Evolutionary conservation across 2,888 invertebrate genomes (phyloP).

Genomic region (Phanerotoma sp.): DNA sequence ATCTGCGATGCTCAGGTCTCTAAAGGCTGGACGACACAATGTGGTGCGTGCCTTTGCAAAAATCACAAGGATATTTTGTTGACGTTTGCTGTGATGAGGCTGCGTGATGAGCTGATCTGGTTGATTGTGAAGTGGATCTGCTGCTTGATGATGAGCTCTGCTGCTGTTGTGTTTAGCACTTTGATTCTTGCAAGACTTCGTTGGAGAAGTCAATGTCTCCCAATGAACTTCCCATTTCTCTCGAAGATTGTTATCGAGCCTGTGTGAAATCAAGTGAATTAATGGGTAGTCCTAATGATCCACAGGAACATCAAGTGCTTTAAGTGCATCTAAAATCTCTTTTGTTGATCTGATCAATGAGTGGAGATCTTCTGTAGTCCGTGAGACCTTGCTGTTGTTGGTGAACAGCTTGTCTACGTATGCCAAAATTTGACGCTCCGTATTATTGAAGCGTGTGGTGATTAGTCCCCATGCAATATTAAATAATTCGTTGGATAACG

Average conservation of each 20-base stretch:
- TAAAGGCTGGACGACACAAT: conserved; percentile 11
- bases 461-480: not conserved
- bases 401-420: not conserved
- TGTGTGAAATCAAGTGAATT: not conserved
- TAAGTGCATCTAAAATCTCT: not conserved
- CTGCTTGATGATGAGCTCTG: not conserved
- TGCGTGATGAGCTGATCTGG: not conserved
- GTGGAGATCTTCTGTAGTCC: not conserved
- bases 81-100: not conserved
- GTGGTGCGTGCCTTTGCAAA: conserved; percentile 9
- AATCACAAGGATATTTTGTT: conserved; percentile 4
- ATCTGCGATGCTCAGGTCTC: not conserved
- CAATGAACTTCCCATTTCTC: conserved; percentile 6
- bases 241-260: no score
- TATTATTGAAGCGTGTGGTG: conserved; percentile 3
- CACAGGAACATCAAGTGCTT: not conserved
- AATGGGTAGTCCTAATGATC: not conserved
- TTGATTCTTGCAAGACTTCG: conserved; percentile 1
- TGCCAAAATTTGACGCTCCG: not conserved
- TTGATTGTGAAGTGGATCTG: no score
- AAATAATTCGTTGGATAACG: not conserved
- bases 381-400: not conserved
- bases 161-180: not conserved
- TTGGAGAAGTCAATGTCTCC: not conserved
- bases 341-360: not conserved